Percentiles rank a stretch among this genome's conserved stretches.
phyloP scores from a whole-genome alignment of 2,888 invertebrate species.

The Coronaproctus castanopsis region DNA sequence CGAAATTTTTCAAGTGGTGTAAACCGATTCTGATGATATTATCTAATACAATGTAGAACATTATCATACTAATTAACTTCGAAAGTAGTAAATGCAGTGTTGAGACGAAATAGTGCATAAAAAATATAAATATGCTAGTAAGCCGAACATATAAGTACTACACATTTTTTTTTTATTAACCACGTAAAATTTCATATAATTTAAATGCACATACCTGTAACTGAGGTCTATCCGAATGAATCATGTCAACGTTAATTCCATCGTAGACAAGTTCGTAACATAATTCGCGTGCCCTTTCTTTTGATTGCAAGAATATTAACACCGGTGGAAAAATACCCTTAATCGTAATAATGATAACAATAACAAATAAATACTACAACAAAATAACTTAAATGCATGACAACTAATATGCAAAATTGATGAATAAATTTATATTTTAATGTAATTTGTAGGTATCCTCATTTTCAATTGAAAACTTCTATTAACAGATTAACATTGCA shows the following conservation, averaged over 20 bases:
- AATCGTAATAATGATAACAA: constrained; percentile 5
- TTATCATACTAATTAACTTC: no score
- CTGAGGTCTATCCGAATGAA: constrained; percentile 79
- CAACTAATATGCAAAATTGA: background rate
- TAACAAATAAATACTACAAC: background rate
- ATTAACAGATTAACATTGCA: no score
- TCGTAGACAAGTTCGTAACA: constrained; percentile 79
- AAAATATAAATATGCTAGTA: no score
- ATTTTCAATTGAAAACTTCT: background rate
- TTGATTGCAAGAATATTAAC: constrained; percentile 68
- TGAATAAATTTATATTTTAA: background rate
- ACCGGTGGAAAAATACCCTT: constrained; percentile 75
- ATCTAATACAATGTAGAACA: no score
- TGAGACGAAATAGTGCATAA: no score
- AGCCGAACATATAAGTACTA: no score
- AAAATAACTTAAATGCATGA: no score
- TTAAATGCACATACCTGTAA: constrained; percentile 41
- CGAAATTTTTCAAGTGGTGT: no score
- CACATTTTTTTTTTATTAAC: no score
- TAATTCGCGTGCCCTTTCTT: constrained; percentile 80
- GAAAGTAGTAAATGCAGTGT: no score
- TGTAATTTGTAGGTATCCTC: background rate
- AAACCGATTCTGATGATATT: no score
- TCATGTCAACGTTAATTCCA: constrained; percentile 79
- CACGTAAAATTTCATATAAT: no score